A percentile compares a stretch with the other conserved stretches of the same genome.
Evolutionary conservation across 1,140 invertebrate species (phyloP).

Genomic region (Drosophila arizonae): DNA sequence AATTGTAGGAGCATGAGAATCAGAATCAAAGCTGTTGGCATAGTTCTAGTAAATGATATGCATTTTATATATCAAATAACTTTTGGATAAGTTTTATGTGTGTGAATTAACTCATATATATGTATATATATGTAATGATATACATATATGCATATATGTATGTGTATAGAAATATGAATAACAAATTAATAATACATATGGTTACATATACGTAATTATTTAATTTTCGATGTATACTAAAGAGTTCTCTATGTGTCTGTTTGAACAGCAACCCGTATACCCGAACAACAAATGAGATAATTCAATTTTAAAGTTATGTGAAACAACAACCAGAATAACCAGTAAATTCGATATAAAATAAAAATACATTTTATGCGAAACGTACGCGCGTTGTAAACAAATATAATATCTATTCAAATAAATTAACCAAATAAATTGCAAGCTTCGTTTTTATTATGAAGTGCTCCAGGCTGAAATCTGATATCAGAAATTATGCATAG

Average conservation of each 20-base stretch:
- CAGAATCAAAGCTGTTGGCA: conserved; percentile 21
- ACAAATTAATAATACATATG: conserved; percentile 12
- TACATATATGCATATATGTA: conserved; percentile 4
- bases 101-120: conserved; percentile 47
- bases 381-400: conserved; percentile 56
- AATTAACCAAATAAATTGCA: conserved; percentile 7
- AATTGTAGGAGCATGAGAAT: conserved; percentile 1
- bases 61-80: conserved; percentile 66
- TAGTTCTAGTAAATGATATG: conserved; percentile 57
- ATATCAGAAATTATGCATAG: background rate
- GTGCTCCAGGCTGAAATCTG: background rate
- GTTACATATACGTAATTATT: conserved; percentile 44
- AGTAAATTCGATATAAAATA: conserved; percentile 9
- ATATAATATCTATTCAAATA: conserved; percentile 10
- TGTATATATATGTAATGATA: conserved; percentile 28
- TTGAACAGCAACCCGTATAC: background rate
- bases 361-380: conserved; percentile 51
- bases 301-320: conserved; percentile 13
- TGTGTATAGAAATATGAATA: conserved; percentile 19
- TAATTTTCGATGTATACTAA: conserved; percentile 37
- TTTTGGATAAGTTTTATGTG: conserved; percentile 78
- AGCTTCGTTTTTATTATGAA: background rate
- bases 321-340: background rate
- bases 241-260: conserved; percentile 19
- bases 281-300: background rate